Base-by-base conservation (phyloP, 2,113 vertebrate genomes). In the Oncorhynchus tshawytscha region DNA sequence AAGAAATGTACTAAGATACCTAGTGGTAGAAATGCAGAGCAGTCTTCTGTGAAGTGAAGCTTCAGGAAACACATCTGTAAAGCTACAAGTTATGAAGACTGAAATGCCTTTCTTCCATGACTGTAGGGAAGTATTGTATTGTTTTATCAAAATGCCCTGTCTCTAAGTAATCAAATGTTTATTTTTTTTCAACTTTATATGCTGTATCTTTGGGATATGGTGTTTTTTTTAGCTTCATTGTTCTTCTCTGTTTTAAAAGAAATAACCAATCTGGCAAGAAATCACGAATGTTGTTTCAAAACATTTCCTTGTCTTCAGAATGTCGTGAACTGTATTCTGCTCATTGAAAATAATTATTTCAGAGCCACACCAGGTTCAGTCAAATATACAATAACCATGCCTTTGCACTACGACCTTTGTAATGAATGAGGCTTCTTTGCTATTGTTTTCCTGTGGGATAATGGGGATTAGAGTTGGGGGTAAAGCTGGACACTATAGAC, bases 41-140 rank as follows among this genome's bases (percentile, higher is more conserved):
- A 62, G 29, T 69, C 48, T 57, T 54, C 67, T 7, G 6, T 64
- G 45, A 67, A 66, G 70, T 66, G 18, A 62, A 54, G 45, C 18
- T 24, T 25, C 29, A 59, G 70, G 13, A 67, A 51, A 39, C 68
- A 20, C 54, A 15, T 25, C 5, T 49, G 68, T 67, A 15, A 48
- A 74, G 31, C 12, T 64, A 70, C 72, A 54, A 74, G 72, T 0
- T 71, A 13, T 78, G 7, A 80, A 73, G 78, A 75, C 72, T 39
- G 71, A 80, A 78, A 85, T 78, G 86, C 85, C 87, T 91, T 91
- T 75, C 60, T 79, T 80, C 66, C 66, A 76, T 79, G 31, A 71
- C 76, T 64, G 57, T 67, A 73, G 24, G 67, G 67, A 49, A 70
- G 13, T 27, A 71, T 24, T 83, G 72, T 72, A 7, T 67, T 70